These are phyloP conservation scores for Rousettus madagascariensis DNA, from an alignment of 2,797 vertebrate genomes.

Conservation along the genomic window DNA sequence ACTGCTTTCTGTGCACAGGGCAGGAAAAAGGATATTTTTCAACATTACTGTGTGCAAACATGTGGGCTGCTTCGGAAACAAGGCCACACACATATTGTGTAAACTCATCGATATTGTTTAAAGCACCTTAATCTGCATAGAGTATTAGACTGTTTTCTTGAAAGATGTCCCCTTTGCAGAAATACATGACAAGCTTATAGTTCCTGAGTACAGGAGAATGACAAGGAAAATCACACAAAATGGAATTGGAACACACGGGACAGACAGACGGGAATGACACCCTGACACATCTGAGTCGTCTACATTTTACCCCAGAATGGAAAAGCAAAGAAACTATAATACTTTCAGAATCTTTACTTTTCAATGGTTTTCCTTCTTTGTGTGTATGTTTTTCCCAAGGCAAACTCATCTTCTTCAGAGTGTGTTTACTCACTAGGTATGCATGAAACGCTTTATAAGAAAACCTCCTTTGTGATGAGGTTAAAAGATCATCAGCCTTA, in stretches of 20 bases:
- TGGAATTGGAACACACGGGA: background rate
- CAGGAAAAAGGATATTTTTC: background rate
- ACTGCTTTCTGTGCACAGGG: background rate
- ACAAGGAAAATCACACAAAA: background rate
- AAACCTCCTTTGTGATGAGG: background rate
- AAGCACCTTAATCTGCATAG: background rate
- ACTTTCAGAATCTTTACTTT: background rate
- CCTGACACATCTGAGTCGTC: rapidly evolving
- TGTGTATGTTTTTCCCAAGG: too few relatives aligned
- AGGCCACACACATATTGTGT: background rate
- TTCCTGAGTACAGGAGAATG: background rate
- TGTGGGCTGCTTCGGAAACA: background rate
- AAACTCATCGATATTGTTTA: background rate
- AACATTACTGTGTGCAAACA: background rate
- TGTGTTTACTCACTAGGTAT: background rate
- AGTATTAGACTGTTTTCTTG: background rate
- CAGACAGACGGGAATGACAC: background rate
- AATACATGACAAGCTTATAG: background rate
- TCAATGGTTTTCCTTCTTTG: background rate
- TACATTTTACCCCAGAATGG: background rate
- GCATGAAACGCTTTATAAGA: background rate
- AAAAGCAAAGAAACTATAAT: background rate
- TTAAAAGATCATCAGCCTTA: background rate
- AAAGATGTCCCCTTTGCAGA: background rate
- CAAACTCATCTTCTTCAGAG: background rate